Conservation (phyloP, 1,140 invertebrate genomes). For the Rhizoglyphus robini region DNA sequence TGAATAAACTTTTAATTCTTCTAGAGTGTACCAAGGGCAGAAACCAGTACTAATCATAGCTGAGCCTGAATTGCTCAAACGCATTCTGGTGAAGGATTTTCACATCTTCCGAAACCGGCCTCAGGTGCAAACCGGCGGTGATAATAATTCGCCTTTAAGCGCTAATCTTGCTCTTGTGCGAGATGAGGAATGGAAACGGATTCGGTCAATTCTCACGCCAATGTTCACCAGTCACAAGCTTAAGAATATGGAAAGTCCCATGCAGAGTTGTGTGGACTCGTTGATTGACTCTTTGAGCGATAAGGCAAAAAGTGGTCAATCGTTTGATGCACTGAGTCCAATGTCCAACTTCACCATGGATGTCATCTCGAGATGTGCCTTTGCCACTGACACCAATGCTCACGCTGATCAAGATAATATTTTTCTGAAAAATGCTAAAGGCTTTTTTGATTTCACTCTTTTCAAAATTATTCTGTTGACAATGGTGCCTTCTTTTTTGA, state of each 20-base stretch:
- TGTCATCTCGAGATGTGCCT: conserved; percentile 44
- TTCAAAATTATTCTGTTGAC: no score
- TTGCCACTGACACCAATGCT: no score
- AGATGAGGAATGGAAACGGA: conserved; percentile 40
- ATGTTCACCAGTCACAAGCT: conserved; percentile 45
- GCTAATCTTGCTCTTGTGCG: neutral
- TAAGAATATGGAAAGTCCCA: conserved; percentile 39
- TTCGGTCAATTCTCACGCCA: conserved; percentile 40
- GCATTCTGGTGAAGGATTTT: conserved; percentile 20
- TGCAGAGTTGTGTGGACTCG: neutral
- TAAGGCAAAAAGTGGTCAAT: neutral
- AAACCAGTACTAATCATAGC: conserved; percentile 18
- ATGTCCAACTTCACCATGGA: conserved; percentile 36
- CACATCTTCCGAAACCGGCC: conserved; percentile 10
- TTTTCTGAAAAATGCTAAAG: conserved; percentile 30
- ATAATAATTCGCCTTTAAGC: neutral
- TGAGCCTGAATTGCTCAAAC: conserved; percentile 20
- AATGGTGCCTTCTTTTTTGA: no score
- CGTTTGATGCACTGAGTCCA: neutral
- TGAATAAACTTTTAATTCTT: neutral
- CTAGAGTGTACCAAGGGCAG: neutral
- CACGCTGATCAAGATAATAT: conserved; percentile 35
- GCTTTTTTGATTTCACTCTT: conserved; percentile 24
- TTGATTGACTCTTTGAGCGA: neutral
- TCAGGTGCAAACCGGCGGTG: no score